Percentiles rank a stretch among this genome's conserved stretches.
phyloP scores from a whole-genome alignment of 2,797 vertebrate genomes.

The Mus spretus region DNA sequence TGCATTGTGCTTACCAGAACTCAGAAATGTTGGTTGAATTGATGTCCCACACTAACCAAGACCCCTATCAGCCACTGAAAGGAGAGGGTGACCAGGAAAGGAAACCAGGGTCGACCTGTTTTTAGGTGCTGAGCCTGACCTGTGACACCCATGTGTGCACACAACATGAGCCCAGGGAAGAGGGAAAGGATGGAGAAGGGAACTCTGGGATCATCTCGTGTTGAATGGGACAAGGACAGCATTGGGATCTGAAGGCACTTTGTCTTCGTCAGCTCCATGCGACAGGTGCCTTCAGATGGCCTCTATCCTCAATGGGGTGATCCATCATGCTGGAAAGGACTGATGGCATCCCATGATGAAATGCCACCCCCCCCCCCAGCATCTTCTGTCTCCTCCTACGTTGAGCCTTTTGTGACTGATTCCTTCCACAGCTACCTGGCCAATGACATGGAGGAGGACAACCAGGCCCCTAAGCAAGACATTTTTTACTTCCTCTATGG shows the following conservation, averaged over 20 bases:
- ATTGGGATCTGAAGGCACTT: no score
- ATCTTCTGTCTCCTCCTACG: not conserved
- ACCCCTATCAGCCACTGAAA: not conserved
- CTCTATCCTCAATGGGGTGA: not conserved
- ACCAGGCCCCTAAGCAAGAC: slow-evolving; percentile 41
- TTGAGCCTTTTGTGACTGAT: not conserved
- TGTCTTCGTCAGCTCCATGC: not conserved
- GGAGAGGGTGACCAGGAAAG: not conserved
- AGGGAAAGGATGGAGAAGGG: not conserved
- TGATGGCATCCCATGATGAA: not conserved
- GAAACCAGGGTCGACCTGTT: not conserved
- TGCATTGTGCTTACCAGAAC: not conserved
- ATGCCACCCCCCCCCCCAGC: no score
- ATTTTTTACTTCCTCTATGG: slow-evolving; percentile 67
- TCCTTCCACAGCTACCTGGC: slow-evolving; percentile 74
- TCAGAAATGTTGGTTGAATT: not conserved
- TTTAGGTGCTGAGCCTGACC: not conserved
- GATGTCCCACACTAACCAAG: no score
- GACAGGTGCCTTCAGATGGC: not conserved
- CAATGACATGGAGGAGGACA: slow-evolving; percentile 74
- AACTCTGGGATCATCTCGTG: not conserved
- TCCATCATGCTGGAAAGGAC: not conserved
- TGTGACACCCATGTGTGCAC: not conserved
- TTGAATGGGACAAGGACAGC: no score
- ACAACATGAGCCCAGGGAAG: not conserved